A percentile compares a stretch with the other conserved stretches of the same genome.
These are phyloP conservation scores for Capromys pilorides DNA, from an alignment of 2,797 vertebrate genomes.

Conservation along the genomic window DNA sequence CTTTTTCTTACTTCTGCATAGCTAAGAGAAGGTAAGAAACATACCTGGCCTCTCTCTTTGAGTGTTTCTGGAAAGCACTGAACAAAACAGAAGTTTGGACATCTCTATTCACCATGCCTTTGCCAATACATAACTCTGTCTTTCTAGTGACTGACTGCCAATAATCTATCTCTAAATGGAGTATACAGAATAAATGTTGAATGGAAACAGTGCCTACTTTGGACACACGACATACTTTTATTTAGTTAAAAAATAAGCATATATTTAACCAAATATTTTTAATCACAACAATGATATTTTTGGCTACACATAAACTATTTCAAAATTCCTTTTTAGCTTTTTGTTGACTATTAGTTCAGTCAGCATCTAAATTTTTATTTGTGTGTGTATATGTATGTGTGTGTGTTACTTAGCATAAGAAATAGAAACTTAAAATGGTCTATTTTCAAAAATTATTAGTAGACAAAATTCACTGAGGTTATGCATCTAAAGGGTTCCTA, in stretches of 20 bases:
- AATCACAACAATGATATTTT: constrained; percentile 6
- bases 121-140: background rate
- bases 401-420: background rate
- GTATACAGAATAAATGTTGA: background rate
- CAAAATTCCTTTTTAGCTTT: constrained; percentile 42
- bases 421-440: background rate
- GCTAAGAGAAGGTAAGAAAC: background rate
- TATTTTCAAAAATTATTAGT: background rate
- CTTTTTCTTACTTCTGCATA: constrained; percentile 1
- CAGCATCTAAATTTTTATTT: background rate
- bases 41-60: background rate
- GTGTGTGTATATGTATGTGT: background rate
- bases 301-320: constrained; percentile 50
- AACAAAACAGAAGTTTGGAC: background rate
- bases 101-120: background rate
- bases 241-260: background rate
- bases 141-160: background rate
- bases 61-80: background rate
- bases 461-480: background rate
- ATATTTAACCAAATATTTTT: constrained; percentile 44
- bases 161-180: background rate
- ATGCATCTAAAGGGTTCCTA: background rate
- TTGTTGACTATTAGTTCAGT: background rate
- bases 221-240: constrained; percentile 15
- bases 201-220: constrained; percentile 16